Percentiles rank a stretch among this genome's conserved stretches.
Evolutionary conservation across 2,888 invertebrate species (phyloP).

Genomic region (Thereva nobilitata): DNA sequence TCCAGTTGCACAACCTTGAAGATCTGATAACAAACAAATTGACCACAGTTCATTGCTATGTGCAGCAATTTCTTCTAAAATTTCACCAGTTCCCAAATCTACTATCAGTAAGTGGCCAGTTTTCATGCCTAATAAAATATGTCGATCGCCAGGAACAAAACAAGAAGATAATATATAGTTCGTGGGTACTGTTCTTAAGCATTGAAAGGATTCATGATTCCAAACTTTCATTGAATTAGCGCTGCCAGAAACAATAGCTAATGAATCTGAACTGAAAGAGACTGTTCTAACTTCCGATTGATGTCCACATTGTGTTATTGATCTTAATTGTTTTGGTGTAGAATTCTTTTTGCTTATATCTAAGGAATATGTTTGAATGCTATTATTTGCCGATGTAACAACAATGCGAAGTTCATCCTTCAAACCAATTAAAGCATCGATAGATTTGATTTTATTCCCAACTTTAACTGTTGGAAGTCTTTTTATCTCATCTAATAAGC

Average conservation of each 20-base stretch:
- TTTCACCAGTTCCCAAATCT: constrained; percentile 79
- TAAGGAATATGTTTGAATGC: constrained; percentile 69
- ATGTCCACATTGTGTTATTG: constrained; percentile 78
- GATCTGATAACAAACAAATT: constrained; percentile 77
- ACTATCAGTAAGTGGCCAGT: constrained; percentile 80
- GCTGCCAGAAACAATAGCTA: constrained; percentile 84
- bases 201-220: constrained; percentile 74
- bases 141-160: constrained; percentile 88
- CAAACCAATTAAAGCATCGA: constrained; percentile 71
- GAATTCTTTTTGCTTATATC: constrained; percentile 60
- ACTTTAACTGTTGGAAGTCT: constrained; percentile 69
- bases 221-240: constrained; percentile 90
- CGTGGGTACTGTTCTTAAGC: constrained; percentile 69
- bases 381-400: constrained; percentile 72
- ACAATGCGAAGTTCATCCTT: constrained; percentile 72
- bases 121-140: constrained; percentile 85
- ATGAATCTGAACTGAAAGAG: constrained; percentile 87
- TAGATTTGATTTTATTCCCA: constrained; percentile 71
- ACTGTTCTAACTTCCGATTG: constrained; percentile 86
- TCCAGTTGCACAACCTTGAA: constrained; percentile 82
- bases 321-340: constrained; percentile 64
- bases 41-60: constrained; percentile 81
- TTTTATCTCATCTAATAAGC: constrained; percentile 74
- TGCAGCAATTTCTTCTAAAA: constrained; percentile 82
- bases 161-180: constrained; percentile 72